These are phyloP conservation scores for Corella eumyota DNA, from an alignment of 23 tunicate species.

Conservation along the genomic window DNA sequence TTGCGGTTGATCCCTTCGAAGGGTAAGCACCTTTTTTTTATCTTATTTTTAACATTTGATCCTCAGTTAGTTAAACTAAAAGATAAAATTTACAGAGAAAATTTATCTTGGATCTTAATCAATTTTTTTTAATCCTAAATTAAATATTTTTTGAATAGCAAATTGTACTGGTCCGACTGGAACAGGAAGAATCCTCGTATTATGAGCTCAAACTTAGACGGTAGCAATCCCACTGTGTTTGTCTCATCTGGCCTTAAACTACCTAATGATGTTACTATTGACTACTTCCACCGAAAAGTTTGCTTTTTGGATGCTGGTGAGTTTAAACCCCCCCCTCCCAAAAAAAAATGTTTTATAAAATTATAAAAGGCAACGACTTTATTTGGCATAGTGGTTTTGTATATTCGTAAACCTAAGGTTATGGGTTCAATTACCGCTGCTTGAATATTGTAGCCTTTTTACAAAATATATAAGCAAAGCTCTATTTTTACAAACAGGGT, in stretches of 20 bases:
- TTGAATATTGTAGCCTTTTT: too few relatives aligned
- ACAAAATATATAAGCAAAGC: background rate
- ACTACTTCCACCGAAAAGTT: slow-evolving; percentile 35
- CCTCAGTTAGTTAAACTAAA: background rate
- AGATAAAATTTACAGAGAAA: too few relatives aligned
- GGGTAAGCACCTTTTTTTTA: slow-evolving; percentile 15
- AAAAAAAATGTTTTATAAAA: too few relatives aligned
- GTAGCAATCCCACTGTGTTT: slow-evolving; percentile 25
- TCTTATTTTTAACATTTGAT: background rate
- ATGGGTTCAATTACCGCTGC: too few relatives aligned
- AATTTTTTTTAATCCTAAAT: background rate
- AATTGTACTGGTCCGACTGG: slow-evolving; percentile 94
- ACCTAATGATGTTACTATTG: slow-evolving; percentile 73
- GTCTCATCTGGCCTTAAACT: slow-evolving; percentile 30
- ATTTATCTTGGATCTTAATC: too few relatives aligned
- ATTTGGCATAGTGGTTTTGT: too few relatives aligned
- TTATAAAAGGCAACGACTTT: too few relatives aligned
- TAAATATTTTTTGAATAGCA: slow-evolving; percentile 10
- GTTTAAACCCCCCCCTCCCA: too few relatives aligned
- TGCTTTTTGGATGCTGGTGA: slow-evolving; percentile 82
- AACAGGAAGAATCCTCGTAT: slow-evolving; percentile 44
- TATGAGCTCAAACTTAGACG: slow-evolving; percentile 73
- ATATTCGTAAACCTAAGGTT: too few relatives aligned
- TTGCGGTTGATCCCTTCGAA: slow-evolving; percentile 89
- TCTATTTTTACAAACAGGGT: background rate